Conservation (phyloP, 1,140 invertebrate species). For the Caenorhabditis remanei region DNA sequence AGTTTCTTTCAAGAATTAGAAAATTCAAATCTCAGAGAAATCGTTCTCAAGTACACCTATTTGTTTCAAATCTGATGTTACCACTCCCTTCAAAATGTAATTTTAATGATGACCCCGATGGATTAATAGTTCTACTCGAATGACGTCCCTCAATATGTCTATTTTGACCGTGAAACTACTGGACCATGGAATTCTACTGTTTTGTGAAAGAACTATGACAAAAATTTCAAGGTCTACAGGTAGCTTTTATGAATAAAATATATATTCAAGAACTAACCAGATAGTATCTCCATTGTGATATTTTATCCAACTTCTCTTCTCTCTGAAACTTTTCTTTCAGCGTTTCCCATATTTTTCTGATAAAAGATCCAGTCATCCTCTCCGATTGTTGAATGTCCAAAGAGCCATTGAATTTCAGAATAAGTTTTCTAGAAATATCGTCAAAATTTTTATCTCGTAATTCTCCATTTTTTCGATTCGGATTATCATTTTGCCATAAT, state of each 20-base stretch:
- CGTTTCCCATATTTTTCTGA: background rate
- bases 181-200: background rate
- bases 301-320: background rate
- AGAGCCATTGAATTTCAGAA: background rate
- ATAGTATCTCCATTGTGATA: slow-evolving; percentile 27
- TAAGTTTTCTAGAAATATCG: background rate
- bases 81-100: background rate
- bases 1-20: too few species aligned
- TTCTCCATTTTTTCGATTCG: background rate
- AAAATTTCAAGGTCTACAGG: too few species aligned
- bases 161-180: background rate
- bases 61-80: too few species aligned
- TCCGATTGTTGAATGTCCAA: background rate
- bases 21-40: too few species aligned
- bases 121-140: slow-evolving; percentile 18
- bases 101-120: slow-evolving; percentile 5
- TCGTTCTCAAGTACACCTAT: too few species aligned
- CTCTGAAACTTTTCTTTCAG: background rate
- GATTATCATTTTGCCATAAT: background rate
- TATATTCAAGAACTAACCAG: background rate
- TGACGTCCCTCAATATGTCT: background rate
- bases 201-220: background rate
- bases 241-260: background rate
- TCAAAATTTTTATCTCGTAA: background rate
- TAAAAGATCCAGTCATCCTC: background rate